Percentiles rank a stretch among this genome's conserved stretches.
phyloP scores from a whole-genome alignment of 2,797 vertebrate genomes.

The Neomorphus geoffroyi region DNA sequence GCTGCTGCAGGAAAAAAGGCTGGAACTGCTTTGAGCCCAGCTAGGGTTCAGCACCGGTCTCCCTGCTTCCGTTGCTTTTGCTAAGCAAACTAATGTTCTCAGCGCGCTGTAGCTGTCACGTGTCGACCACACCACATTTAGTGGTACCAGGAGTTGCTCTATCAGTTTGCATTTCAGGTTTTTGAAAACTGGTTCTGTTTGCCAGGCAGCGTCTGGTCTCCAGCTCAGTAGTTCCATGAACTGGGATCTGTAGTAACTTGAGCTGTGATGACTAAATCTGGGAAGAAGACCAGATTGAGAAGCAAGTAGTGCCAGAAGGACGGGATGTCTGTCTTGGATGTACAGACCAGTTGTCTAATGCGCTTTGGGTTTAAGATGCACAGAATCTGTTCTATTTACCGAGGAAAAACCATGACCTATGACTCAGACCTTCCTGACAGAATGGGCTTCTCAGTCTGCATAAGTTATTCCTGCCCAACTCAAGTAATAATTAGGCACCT shows the following conservation, averaged over 20 bases:
- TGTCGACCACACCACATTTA: rapidly evolving
- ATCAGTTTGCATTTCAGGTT: neutral
- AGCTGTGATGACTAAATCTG: constrained; percentile 46
- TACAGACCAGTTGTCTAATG: constrained; percentile 28
- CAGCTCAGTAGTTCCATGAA: constrained; percentile 25
- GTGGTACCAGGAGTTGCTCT: rapidly evolving
- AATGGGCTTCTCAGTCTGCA: constrained; percentile 1
- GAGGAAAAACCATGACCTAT: constrained; percentile 23
- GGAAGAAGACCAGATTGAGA: constrained; percentile 48
- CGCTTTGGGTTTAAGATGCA: constrained; percentile 1
- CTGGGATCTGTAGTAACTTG: constrained; percentile 25
- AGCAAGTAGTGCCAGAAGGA: neutral
- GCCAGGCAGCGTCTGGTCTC: constrained; percentile 34
- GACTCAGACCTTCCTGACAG: constrained; percentile 45
- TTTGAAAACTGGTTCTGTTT: constrained; percentile 32
- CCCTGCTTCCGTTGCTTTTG: neutral
- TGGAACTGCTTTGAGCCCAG: neutral
- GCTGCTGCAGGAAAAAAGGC: neutral
- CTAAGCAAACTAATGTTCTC: neutral
- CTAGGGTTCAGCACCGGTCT: neutral
- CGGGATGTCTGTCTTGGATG: neutral
- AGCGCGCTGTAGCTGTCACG: rapidly evolving
- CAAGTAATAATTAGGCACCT: neutral
- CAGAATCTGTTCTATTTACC: constrained; percentile 29
- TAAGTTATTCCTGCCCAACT: constrained; percentile 13